A percentile compares a stretch with the other conserved stretches of the same genome.
These are phyloP conservation scores for Tenualosa ilisha DNA, from an alignment of 2,797 vertebrate genomes.

Conservation along the genomic window DNA sequence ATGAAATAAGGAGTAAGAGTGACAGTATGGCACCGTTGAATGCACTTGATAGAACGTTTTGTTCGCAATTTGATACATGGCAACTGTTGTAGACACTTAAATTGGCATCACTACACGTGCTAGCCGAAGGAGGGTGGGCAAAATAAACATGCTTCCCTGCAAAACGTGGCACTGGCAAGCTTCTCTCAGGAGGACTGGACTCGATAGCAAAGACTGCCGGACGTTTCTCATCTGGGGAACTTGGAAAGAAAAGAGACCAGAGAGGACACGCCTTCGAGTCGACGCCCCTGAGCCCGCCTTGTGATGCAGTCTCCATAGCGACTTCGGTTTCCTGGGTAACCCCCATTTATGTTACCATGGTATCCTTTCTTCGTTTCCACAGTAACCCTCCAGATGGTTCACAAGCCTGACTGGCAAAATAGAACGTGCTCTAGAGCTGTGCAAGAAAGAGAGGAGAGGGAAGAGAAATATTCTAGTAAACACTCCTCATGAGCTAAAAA, in stretches of 20 bases:
- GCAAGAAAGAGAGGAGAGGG: conserved; percentile 14
- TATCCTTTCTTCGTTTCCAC: conserved; percentile 76
- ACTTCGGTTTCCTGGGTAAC: conserved; percentile 96
- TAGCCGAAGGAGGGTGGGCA: background rate
- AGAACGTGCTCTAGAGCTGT: conserved; percentile 43
- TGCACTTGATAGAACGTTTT: background rate
- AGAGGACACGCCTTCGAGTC: conserved; percentile 75
- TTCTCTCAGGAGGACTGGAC: background rate
- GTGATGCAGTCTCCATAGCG: conserved; percentile 93
- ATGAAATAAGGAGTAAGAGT: background rate
- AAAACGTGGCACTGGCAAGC: conserved; percentile 12
- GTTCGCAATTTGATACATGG: background rate
- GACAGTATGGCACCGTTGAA: background rate
- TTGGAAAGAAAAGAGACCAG: conserved; percentile 52
- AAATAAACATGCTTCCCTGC: conserved; percentile 15
- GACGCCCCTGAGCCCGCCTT: conserved; percentile 80
- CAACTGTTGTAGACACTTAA: conserved; percentile 6
- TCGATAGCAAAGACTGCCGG: conserved; percentile 32
- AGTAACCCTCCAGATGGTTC: conserved; percentile 84
- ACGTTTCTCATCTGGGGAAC: conserved; percentile 41
- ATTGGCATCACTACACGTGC: conserved; percentile 17
- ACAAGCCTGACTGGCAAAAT: conserved; percentile 68
- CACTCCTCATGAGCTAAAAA: background rate
- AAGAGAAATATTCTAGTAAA: background rate
- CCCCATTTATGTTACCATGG: conserved; percentile 87